Base-by-base conservation (phyloP, 2,113 vertebrate species). In the Brachionichthys hirsutus region DNA sequence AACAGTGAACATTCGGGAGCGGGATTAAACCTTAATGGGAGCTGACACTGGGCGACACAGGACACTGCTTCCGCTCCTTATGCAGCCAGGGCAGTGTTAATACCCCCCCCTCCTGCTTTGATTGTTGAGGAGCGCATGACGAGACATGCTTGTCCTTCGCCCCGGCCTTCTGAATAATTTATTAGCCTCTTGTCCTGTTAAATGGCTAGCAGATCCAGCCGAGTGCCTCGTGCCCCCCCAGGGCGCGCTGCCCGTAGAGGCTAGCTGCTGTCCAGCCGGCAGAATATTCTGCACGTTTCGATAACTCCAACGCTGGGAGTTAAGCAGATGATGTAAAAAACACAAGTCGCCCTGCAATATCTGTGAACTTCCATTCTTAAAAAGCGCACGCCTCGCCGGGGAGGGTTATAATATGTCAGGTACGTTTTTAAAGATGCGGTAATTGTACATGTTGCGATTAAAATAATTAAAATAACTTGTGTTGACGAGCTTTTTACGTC, bases 131-230 rank as follows among this genome's bases (percentile, higher is more conserved):
- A 80, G 74, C 35, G 46, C 75, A 76, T 71, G 72, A 78, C 66
- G 67, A 78, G 85, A 88, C 80, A 77, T 61, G 75, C 70, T 80
- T 61, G 76, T 75, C 75, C 84, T 69, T 20, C 62, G 34, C 82
- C 75, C 72, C 48, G 72, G 75, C 76, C 80, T 76, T 67, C 69
- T 88, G 85, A 88, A 88, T 88, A 84, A 88, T 89, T 87, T 80
- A 89, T 84, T 65, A 75, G 72, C 69, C 49, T 83, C 80, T 84
- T 87, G 86, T 87, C 88, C 88, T 81, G 80, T 85, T 88, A 85
- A 87, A 86, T 73, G 73, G 77, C 34, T 83, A 81, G 80, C 80
- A 35, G 76, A 84, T 64, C 67, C 67, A 42, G 65, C 75, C 74
- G 78, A 68, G 65, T 76, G 80, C 66, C 71, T 67, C 12, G 34